Base-by-base conservation (phyloP, 2,113 vertebrate species). In the Aythya baeri region DNA sequence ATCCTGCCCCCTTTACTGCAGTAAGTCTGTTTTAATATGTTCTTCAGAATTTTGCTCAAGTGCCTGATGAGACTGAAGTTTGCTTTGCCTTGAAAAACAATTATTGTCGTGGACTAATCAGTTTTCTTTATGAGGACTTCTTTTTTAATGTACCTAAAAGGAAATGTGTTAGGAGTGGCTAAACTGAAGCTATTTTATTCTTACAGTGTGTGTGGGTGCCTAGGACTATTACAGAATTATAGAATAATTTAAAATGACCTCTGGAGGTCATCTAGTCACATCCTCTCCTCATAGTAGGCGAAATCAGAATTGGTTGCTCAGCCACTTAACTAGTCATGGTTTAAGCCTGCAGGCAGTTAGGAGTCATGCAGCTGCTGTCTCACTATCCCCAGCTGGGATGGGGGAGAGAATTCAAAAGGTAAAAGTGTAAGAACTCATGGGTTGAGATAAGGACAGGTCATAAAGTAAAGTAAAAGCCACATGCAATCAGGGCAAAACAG, bases 1-100 rank as follows among this genome's bases (percentile, higher is more conserved):
- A 99, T 99, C 89, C 98, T 99, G 85, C 99, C 99, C 15, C 99
- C 99, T 86, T 98, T 99, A 88, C 96, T 99, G 96, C 99, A 99
- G 99, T 99, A 98, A 98, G 99, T 99, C 79, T 76, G 29, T 73
- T 91, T 88, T 80, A 81, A 38, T 58, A 20, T 34, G 7, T 65
- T 88, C 83, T 73, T 20, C 36, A 82, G 16, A 57, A 63, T 62
- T 88, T 57, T 74, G 9, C 44, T 65, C 13, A 16, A 36, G 32
- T 75, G 12, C 52, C n/a, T 88, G 16, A 3, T 74, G 68, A 72
- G 23, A 25, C 50, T 88, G 23, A 71, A 78, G 71, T 63, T 70
- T 31, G 4, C 0, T 1, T 87, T 94, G 18, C n/a, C 23, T 67
- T 74, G 46, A 70, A 79, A 20, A 70, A 63, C 49, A 75, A 43